Evolutionary conservation across 2,888 invertebrate species (phyloP).

Genomic region (Andrena fulva): DNA sequence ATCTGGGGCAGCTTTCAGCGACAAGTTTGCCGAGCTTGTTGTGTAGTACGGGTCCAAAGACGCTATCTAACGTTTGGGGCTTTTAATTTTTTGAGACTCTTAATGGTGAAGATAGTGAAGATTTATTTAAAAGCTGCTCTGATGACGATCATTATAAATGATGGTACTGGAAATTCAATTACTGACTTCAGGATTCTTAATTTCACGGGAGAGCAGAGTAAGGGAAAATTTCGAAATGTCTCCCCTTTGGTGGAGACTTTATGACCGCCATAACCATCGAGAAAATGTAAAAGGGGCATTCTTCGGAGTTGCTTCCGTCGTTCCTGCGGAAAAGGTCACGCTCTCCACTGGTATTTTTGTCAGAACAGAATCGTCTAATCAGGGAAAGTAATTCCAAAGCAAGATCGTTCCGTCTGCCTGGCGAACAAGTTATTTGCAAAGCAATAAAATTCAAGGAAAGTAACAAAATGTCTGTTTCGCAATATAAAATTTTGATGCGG

Average conservation of each 20-base stretch:
- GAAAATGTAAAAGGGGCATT: slow-evolving; percentile 23
- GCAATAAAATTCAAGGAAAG: not conserved
- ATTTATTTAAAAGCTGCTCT: too few species aligned
- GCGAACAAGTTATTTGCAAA: not conserved
- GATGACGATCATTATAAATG: too few species aligned
- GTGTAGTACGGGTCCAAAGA: too few species aligned
- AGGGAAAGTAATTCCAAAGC: slow-evolving; percentile 49
- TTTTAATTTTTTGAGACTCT: too few species aligned
- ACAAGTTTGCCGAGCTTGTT: too few species aligned
- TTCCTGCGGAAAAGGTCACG: slow-evolving; percentile 35
- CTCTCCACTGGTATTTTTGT: slow-evolving; percentile 11
- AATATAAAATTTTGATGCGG: not conserved
- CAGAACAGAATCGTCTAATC: slow-evolving; percentile 54
- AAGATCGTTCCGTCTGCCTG: slow-evolving; percentile 12
- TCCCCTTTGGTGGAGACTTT: slow-evolving; percentile 35
- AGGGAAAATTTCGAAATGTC: slow-evolving; percentile 36
- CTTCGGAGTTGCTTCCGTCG: slow-evolving; percentile 29
- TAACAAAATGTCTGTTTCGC: too few species aligned
- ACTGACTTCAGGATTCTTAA: too few species aligned
- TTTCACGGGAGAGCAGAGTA: not conserved
- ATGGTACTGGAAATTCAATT: too few species aligned
- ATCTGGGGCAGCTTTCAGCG: too few species aligned
- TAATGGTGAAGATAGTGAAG: too few species aligned
- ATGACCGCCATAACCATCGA: slow-evolving; percentile 48
- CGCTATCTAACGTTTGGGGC: too few species aligned